Percentiles rank a stretch among this genome's conserved stretches.
phyloP scores from a whole-genome alignment of 2,113 vertebrate species.

The Candoia aspera region DNA sequence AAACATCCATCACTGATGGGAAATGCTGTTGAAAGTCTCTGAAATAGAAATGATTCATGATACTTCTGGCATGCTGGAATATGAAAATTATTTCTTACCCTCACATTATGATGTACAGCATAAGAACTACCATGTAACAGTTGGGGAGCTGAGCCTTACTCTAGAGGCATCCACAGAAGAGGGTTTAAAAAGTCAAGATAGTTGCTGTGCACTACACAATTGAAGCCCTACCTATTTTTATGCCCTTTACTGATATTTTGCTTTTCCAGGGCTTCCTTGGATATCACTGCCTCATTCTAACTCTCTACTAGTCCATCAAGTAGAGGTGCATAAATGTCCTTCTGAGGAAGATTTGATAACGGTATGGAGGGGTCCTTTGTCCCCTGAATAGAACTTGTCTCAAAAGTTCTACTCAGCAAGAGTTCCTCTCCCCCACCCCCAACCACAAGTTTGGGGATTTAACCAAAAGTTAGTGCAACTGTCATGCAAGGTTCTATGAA shows the following conservation, averaged over 20 bases:
- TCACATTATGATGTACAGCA: neutral
- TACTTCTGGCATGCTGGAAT: neutral
- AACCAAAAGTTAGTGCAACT: neutral
- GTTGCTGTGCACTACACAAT: neutral
- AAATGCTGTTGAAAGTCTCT: neutral
- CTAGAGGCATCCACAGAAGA: neutral
- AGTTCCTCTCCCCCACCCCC: neutral
- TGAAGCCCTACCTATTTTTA: neutral
- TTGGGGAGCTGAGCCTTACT: neutral
- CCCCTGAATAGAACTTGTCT: no score
- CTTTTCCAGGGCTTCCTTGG: neutral
- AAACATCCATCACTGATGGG: neutral
- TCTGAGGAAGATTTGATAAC: neutral
- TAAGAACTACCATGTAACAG: neutral
- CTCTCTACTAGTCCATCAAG: no score
- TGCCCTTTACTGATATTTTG: neutral
- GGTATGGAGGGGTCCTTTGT: neutral
- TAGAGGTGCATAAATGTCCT: neutral
- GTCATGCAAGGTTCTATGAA: neutral
- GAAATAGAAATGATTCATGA: constrained; percentile 8
- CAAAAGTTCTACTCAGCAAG: neutral
- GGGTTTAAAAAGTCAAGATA: neutral
- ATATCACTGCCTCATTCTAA: neutral
- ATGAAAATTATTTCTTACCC: neutral
- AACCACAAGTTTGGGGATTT: neutral